phyloP scores from a whole-genome alignment of 2,888 invertebrate genomes.

The Temnothorax ravouxi region DNA sequence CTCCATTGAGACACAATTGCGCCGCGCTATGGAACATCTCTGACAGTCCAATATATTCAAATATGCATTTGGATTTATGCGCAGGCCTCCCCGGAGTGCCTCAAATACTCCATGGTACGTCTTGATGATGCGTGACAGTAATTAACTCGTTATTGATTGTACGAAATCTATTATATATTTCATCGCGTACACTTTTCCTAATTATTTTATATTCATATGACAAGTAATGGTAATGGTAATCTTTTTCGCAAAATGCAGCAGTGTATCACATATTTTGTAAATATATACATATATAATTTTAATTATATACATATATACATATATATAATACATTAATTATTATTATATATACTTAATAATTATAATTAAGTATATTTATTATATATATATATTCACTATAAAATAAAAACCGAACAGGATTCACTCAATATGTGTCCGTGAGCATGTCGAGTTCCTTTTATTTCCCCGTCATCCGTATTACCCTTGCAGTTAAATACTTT shows the following conservation, averaged over 20 bases:
- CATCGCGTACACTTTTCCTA: background rate
- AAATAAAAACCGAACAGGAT: background rate
- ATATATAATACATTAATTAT: background rate
- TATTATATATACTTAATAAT: background rate
- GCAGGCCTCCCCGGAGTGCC: background rate
- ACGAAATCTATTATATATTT: background rate
- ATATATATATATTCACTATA: background rate
- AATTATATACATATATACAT: too few species aligned
- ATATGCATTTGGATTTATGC: conserved; percentile 50
- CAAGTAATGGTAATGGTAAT: background rate
- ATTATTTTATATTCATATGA: background rate
- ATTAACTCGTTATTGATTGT: background rate
- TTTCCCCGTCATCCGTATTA: background rate
- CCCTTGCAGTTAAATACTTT: background rate
- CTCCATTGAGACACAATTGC: conserved; percentile 41
- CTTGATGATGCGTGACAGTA: background rate
- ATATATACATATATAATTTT: too few species aligned
- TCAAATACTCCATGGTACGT: background rate
- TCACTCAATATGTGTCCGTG: background rate
- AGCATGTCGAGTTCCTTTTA: background rate
- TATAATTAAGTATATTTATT: background rate
- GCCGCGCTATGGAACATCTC: conserved; percentile 33
- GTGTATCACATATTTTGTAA: background rate
- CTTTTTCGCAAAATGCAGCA: background rate
- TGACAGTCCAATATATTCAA: conserved; percentile 60